Evolutionary conservation across 2,888 invertebrate genomes (phyloP), one percentile per base, ranked within the genome.

Genomic region (Macrophya alboannulata): DNA sequence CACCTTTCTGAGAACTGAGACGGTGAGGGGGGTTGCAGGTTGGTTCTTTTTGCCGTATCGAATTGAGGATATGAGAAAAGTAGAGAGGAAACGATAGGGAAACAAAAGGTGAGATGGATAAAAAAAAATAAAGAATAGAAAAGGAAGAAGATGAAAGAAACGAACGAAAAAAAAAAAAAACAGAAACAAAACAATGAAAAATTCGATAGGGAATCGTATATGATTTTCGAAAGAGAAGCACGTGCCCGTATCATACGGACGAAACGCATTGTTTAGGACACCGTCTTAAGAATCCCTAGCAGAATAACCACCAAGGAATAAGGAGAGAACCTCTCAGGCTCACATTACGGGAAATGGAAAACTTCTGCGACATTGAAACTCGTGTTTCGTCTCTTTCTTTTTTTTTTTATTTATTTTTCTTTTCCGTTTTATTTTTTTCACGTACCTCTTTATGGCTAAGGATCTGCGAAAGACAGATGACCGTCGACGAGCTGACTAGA

Each of bases 321-420:
- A 71, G 31, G 21, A 31, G 55, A 17, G 37, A 51, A 62, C 62
- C 40, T 81, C 55, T 55, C 51, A 55, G 55, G 51, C 59, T 90
- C 91, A 88, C 90, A 89, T 92, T 91, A 90, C 90, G 87, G 88
- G 87, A 88, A 91, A 91, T 89, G 90, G 88, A 88, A 90, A 90
- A 89, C 88, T 90, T 89, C 55, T 15, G 37, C 51, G 48, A 77
- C 77, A 55, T 77, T 21, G 74, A 74, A 45, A 74, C 74, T 12
- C 74, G 15, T 12, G 74, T 21, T 74, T 21, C 51, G 77, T n/a
- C 17, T 4, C 10, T 21, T 0, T 17, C 5, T 37, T 21, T 17
- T 31, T 0, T 1, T 37, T 37, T 31, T 37, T 12, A 2, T 31
- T 4, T 65, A 31, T 65, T 31, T 6, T 68, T 12, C 15, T 68